Base-by-base conservation (phyloP, 2,888 invertebrate species). In the Eupithecia inturbata region DNA sequence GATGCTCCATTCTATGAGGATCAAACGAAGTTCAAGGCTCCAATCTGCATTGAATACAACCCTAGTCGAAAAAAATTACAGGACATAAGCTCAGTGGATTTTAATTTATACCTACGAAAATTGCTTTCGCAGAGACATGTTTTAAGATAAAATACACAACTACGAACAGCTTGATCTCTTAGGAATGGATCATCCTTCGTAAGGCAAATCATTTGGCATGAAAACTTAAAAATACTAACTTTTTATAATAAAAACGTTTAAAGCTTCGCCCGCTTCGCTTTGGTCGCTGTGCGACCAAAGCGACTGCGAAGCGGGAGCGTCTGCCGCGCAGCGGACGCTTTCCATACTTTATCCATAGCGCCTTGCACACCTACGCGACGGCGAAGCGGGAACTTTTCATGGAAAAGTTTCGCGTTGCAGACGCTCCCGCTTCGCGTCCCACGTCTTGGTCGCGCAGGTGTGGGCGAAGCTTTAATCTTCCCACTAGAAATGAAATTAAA, bases 151-250 rank as follows among this genome's bases (percentile, higher is more conserved):
- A 0, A 9, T 10, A 22, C 10, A 22, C 5, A n/a, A 7, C 49
- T 4, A 49, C 1, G 26, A 5, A 1, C 22, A 53, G 22, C 3
- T 26, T 57, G 22, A 14, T 57, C 26, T 57, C 10, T 22, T 14
- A 57, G 14, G 26, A 57, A 57, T 57, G 26, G 57, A 57, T 16
- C 31, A 28, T 0, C 31, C 31, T 31, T 31, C 31, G 1, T 62
- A 31, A 9, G 19, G 62, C 62, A 7, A 62, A 31, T 62, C 0
- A 62, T 62, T 62, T 62, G 62, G 62, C 62, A 62, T 62, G 9
- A 62, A 62, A 28, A 62, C 62, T 62, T 62, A 31, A 62, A 60
- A 62, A 62, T 62, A 60, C 60, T 28, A 60, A 28, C 39, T 41
- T 41, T 12, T 60, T 26, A 1, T 60, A 28, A 22, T 60, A 60